Conservation (phyloP, 1,140 invertebrate species). For the Macrobrachium rosenbergii region DNA sequence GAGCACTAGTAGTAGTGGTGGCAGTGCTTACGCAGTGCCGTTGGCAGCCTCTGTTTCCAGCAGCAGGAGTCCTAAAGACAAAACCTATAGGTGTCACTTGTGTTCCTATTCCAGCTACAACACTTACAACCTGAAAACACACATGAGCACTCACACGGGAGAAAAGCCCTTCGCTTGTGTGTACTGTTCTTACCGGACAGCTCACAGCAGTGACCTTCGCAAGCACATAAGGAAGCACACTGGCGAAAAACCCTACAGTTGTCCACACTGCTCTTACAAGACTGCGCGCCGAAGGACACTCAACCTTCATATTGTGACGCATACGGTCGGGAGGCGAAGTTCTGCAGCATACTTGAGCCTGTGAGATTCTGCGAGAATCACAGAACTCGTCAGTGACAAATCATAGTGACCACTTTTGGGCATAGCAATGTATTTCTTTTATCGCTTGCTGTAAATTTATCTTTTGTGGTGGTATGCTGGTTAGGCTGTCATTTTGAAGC, state of each 20-base stretch:
- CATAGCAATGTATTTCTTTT: no score
- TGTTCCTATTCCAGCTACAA: constrained; percentile 18
- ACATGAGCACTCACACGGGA: constrained; percentile 35
- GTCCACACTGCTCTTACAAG: constrained; percentile 12
- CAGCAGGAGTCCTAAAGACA: not conserved
- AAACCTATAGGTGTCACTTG: not conserved
- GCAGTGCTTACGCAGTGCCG: no score
- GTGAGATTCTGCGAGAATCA: no score
- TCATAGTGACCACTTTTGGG: no score
- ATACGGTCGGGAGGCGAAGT: not conserved
- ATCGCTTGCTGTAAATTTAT: no score
- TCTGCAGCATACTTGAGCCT: no score
- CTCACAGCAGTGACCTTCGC: constrained; percentile 31
- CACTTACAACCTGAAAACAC: constrained; percentile 24
- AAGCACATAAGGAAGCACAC: constrained; percentile 23
- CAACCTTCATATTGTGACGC: constrained; percentile 20
- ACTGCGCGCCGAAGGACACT: constrained; percentile 25
- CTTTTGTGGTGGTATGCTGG: no score
- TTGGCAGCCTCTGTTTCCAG: no score
- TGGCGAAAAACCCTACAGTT: constrained; percentile 25
- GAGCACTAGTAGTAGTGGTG: no score
- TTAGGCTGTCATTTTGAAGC: no score
- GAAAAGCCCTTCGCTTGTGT: constrained; percentile 32
- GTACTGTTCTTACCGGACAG: constrained; percentile 29
- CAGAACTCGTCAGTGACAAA: no score